phyloP scores from a whole-genome alignment of 2,797 vertebrate genomes.

The Galagoides demidoff region DNA sequence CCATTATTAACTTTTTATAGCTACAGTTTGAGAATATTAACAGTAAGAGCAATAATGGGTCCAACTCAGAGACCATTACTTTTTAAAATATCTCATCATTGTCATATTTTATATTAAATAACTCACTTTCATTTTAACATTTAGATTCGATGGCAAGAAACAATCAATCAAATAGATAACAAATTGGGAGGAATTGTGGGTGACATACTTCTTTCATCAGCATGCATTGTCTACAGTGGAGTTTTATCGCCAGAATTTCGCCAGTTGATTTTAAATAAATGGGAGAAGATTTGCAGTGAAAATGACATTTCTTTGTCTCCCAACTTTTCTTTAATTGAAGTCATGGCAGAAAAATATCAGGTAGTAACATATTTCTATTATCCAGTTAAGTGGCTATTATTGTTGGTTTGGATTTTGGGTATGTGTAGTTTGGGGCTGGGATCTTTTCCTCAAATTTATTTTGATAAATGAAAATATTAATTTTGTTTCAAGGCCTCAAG shows the following conservation, averaged over 20 bases:
- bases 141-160: slow-evolving; percentile 85
- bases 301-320: slow-evolving; percentile 68
- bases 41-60: not conserved
- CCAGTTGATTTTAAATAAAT: slow-evolving; percentile 24
- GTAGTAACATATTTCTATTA: slow-evolving; percentile 7
- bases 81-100: not conserved
- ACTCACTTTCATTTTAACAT: slow-evolving; percentile 23
- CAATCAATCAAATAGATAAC: slow-evolving; percentile 51
- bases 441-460: slow-evolving; percentile 7
- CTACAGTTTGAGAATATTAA: not conserved
- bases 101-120: not conserved
- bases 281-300: slow-evolving; percentile 68
- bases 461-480: slow-evolving; percentile 29
- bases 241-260: slow-evolving; percentile 74
- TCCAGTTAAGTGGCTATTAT: not conserved
- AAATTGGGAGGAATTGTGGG: slow-evolving; percentile 71
- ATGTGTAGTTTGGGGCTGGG: not conserved
- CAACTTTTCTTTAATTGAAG: slow-evolving; percentile 70
- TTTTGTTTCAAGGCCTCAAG: not conserved
- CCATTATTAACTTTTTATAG: not conserved
- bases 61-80: not conserved
- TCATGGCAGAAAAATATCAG: slow-evolving; percentile 74
- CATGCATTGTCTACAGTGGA: slow-evolving; percentile 73
- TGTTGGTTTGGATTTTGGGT: not conserved
- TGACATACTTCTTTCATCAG: slow-evolving; percentile 75